Base-by-base conservation (phyloP, 2,797 vertebrate species). In the Serranus cabrilla region DNA sequence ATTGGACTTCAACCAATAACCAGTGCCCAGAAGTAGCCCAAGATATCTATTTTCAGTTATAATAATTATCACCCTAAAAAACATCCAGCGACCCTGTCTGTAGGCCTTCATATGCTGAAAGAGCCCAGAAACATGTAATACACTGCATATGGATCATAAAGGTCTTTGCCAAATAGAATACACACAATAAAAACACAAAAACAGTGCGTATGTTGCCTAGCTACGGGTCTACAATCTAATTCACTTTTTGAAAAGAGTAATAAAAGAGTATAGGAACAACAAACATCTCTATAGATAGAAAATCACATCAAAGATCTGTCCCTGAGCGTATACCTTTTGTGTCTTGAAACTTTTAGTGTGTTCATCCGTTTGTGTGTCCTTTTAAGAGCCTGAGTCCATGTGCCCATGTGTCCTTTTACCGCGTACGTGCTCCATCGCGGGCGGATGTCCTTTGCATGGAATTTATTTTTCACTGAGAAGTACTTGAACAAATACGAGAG, bases 391-490 rank as follows among this genome's bases (percentile, higher is more conserved):
- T 3, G 69, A 13, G 68, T 71, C 70, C 60, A 39, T 79, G 71
- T 68, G 64, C 23, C 58, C 63, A 49, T 81, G 87, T 84, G 79
- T 90, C 82, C 87, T 85, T 84, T 75, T 43, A 65, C 68, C 20
- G 11, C 31, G 66, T 69, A 16, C 72, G 71, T 85, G 90, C 83
- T 86, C 75, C 31, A 61, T 34, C 1, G 40, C 37, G 18, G 68
- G 68, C 78, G 74, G 89, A 88, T 91, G 89, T 92, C 80, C 89
- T 91, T 91, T 92, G 74, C 81, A 71, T 83, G 77, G 88, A 89
- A 91, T 91, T 86, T 89, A 87, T 89, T 91, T 91, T 94, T 92
- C 91, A 91, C 87, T 87, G 90, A 91, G 90, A 89, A 92, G 85
- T 91, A 91, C 93, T 93, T 91, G 87, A 92, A 84, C 89, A 94